phyloP scores from a whole-genome alignment of 2,113 vertebrate species.

The Nesoenas mayeri region DNA sequence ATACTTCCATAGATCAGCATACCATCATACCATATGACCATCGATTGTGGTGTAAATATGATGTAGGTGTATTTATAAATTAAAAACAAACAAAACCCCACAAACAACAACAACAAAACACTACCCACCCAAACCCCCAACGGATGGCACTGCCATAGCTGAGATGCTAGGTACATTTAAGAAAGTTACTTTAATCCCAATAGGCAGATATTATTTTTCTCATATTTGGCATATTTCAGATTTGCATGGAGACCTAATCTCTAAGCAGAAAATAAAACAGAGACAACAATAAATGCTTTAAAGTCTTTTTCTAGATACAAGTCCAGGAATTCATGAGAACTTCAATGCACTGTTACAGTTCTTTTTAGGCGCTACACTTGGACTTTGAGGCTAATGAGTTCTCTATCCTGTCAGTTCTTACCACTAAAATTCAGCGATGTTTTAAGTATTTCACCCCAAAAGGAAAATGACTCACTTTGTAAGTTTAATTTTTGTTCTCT shows the following conservation, averaged over 20 bases:
- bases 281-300: neutral
- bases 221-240: neutral
- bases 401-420: slow-evolving; percentile 29
- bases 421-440: neutral
- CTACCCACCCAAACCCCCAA: neutral
- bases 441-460: slow-evolving; percentile 43
- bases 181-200: neutral
- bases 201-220: neutral
- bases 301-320: slow-evolving; percentile 14
- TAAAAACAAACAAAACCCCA: too few relatives aligned
- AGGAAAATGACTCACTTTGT: slow-evolving; percentile 17
- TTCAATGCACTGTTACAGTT: neutral
- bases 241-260: neutral
- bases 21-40: neutral
- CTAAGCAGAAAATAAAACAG: neutral
- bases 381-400: slow-evolving; percentile 33
- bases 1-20: neutral
- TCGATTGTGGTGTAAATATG: neutral
- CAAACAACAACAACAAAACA: neutral
- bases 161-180: neutral
- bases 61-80: neutral
- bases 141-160: neutral
- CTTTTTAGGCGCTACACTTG: neutral
- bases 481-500: slow-evolving; percentile 19
- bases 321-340: neutral